phyloP scores from a whole-genome alignment of 2,113 vertebrate genomes.

The Myiozetetes cayanensis region DNA sequence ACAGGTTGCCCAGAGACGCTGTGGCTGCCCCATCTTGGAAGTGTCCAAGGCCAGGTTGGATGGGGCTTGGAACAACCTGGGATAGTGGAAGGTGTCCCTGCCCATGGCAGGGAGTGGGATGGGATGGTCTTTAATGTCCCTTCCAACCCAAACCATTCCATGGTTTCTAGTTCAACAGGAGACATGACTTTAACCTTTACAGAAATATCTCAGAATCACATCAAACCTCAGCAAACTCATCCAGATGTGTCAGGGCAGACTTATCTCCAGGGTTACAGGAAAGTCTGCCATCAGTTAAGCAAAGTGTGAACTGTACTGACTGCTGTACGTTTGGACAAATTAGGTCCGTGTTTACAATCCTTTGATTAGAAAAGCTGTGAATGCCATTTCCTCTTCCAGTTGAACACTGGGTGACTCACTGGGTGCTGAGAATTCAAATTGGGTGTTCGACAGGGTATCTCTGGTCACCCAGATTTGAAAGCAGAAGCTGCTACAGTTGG shows the following conservation, averaged over 20 bases:
- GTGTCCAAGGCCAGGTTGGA: neutral
- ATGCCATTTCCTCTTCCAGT: neutral
- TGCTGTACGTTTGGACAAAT: neutral
- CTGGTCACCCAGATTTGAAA: neutral
- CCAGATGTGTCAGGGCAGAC: neutral
- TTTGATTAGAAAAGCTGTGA: neutral
- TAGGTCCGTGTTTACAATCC: neutral
- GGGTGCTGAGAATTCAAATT: neutral
- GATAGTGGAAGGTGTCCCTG: neutral
- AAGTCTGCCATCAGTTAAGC: neutral
- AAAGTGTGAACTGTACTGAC: neutral
- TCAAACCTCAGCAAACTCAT: neutral
- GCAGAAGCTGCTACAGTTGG: neutral
- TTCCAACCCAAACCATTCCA: neutral
- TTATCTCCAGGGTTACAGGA: neutral
- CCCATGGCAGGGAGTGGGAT: neutral
- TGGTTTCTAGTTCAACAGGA: neutral
- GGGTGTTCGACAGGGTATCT: neutral
- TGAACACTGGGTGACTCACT: no score
- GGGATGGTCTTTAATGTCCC: neutral
- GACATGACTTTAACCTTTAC: neutral
- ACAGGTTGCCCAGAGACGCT: neutral
- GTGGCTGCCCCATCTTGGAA: neutral
- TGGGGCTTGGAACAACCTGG: fast-evolving
- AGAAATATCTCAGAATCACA: neutral